These are phyloP conservation scores for Hyles lineata DNA, from an alignment of 2,888 invertebrate species.

Conservation along the genomic window DNA sequence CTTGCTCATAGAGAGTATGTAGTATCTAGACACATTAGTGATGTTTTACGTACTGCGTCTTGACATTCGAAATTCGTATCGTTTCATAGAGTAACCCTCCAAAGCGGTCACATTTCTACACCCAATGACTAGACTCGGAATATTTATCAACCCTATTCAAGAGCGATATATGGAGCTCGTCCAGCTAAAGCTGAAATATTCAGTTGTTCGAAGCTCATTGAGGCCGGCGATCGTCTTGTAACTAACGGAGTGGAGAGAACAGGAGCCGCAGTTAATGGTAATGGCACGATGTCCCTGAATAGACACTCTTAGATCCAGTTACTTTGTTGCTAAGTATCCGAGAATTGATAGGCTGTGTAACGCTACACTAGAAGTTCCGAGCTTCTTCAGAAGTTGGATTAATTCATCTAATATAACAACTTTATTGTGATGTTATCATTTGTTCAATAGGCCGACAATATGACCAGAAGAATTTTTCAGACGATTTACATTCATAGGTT, in stretches of 20 bases:
- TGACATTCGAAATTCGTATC: too few relatives aligned
- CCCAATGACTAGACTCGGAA: neutral
- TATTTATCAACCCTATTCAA: conserved; percentile 1
- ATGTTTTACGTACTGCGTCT: too few relatives aligned
- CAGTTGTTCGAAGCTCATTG: conserved; percentile 24
- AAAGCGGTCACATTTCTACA: too few relatives aligned
- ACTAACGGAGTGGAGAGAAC: conserved; percentile 5
- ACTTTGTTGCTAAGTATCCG: neutral
- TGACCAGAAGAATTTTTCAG: too few relatives aligned
- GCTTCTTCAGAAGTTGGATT: neutral
- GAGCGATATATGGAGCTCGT: conserved; percentile 8
- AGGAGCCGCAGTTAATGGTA: conserved; percentile 15
- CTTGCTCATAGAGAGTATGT: too few relatives aligned
- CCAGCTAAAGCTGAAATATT: conserved; percentile 9
- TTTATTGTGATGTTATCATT: too few relatives aligned
- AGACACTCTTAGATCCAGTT: neutral
- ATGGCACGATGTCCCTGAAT: neutral
- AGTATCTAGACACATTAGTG: too few relatives aligned
- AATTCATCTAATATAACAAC: neutral
- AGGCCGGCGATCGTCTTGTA: conserved; percentile 19
- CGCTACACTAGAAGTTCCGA: neutral
- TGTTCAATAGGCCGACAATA: too few relatives aligned
- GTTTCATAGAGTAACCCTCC: too few relatives aligned
- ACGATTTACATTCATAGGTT: too few relatives aligned
- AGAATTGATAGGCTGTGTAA: neutral